Base-by-base conservation (phyloP, 2,113 vertebrate genomes). In the Poeciliopsis turrubarensis region DNA sequence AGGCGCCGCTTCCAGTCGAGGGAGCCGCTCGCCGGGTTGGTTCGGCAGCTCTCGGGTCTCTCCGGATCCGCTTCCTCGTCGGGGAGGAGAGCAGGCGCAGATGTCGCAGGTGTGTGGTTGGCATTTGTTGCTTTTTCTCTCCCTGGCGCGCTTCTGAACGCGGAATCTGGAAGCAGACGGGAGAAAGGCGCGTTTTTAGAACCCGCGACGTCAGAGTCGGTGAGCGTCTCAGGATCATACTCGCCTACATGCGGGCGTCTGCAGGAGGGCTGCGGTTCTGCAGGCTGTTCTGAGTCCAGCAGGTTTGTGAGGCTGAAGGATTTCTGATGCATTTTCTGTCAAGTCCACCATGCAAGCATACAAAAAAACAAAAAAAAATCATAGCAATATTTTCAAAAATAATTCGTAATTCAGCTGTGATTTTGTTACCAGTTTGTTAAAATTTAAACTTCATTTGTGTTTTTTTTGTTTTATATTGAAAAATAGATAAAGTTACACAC, bases 251-350 rank as follows among this genome's bases (percentile, higher is more conserved):
- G 91, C n/a, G 95, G 93, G 78, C 94, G 95, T 83, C 94, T 89
- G 68, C 94, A 95, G 0, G 93, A 95, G 0, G 93, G 93, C 57
- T 94, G 94, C 11, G 94, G 94, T 80, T 96, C 95, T 17, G 95
- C 93, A 13, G 92, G 94, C 66, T 95, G 94, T 57, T 94, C 94
- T 65, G 93, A 91, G 86, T 94, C 94, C 15, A 95, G 93, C 66
- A 94, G 94, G 72, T 93, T 93, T 66, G 93, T 93, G 30, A 95
- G 89, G 82, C 95, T 94, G 83, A 95, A 94, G 0, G 94, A 92
- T 78, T 96, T 96, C 41, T 95, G 94, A 83, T 96, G 96, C 93
- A 95, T 94, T 91, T 96, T 96, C 92, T 98, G 96, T 95, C 95
- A 78, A 85, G 93, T 25, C 0, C 66, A 29, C 5, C 61, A 37